Percentiles rank a stretch among this genome's conserved stretches.
Evolutionary conservation across 2,113 vertebrate genomes (phyloP).

Genomic region (Alouatta palliata): DNA sequence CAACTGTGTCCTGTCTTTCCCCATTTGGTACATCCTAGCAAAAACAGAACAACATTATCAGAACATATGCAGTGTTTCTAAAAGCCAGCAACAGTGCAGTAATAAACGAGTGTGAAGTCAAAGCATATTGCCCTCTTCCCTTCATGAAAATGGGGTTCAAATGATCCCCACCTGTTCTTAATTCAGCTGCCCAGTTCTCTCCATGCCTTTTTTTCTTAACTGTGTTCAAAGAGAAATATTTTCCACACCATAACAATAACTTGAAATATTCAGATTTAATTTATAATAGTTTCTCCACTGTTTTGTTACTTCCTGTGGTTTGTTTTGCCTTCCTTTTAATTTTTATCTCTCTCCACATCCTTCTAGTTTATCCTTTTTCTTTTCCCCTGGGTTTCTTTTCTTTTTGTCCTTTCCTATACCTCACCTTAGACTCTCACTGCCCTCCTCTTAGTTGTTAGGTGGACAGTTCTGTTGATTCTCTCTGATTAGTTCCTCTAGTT

Average conservation of each 20-base stretch:
- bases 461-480: not conserved
- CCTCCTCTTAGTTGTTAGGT: not conserved
- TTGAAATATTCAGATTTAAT: not conserved
- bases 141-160: constrained; percentile 10
- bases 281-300: not conserved
- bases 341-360: not conserved
- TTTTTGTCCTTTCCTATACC: not conserved
- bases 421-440: not conserved
- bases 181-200: not conserved
- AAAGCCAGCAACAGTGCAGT: constrained; percentile 59
- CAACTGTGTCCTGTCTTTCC: constrained; percentile 59
- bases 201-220: not conserved
- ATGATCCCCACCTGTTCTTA: constrained; percentile 22
- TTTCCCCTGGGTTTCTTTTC: not conserved
- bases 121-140: constrained; percentile 49
- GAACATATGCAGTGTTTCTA: constrained; percentile 64
- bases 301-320: not conserved
- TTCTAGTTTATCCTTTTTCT: not conserved
- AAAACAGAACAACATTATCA: constrained; percentile 66
- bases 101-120: constrained; percentile 32
- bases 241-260: not conserved
- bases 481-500: not conserved
- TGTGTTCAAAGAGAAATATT: not conserved
- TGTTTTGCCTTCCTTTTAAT: not conserved
- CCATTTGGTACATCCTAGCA: constrained; percentile 63